Percentiles rank a stretch among this genome's conserved stretches.
Conservation (phyloP, 2,113 vertebrate genomes). For the Chlamydotis undulata region DNA sequence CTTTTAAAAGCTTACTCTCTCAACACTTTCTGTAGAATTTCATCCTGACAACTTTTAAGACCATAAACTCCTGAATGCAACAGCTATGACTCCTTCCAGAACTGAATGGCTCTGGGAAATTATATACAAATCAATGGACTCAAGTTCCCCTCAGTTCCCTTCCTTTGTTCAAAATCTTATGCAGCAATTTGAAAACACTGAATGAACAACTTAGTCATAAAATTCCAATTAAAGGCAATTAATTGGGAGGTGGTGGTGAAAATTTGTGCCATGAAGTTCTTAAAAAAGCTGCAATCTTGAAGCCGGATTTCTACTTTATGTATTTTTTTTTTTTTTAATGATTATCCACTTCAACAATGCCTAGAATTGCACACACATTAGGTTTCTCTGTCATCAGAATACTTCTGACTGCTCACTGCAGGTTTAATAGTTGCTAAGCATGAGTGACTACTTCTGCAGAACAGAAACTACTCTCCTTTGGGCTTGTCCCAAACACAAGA, state of each 20-base stretch:
- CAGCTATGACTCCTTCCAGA: neutral
- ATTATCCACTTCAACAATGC: neutral
- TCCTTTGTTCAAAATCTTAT: neutral
- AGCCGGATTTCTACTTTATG: neutral
- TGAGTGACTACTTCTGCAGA: neutral
- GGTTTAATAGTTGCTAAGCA: neutral
- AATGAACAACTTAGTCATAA: neutral
- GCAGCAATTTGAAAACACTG: fast-evolving
- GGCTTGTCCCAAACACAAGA: neutral
- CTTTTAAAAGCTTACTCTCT: neutral
- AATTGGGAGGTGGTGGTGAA: neutral
- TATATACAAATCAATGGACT: neutral
- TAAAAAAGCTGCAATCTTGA: neutral
- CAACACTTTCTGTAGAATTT: neutral
- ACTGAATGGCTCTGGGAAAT: neutral
- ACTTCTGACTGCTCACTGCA: neutral
- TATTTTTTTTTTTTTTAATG: neutral
- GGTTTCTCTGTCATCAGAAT: neutral
- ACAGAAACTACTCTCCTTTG: neutral
- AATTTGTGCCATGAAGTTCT: neutral
- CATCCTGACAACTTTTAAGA: neutral
- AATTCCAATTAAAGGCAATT: neutral
- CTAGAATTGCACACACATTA: neutral
- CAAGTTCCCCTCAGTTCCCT: neutral
- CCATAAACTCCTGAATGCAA: neutral